Evolutionary conservation across 2,888 invertebrate species (phyloP), one percentile per base, ranked within the genome.

Genomic region (Coleophora deauratella): DNA sequence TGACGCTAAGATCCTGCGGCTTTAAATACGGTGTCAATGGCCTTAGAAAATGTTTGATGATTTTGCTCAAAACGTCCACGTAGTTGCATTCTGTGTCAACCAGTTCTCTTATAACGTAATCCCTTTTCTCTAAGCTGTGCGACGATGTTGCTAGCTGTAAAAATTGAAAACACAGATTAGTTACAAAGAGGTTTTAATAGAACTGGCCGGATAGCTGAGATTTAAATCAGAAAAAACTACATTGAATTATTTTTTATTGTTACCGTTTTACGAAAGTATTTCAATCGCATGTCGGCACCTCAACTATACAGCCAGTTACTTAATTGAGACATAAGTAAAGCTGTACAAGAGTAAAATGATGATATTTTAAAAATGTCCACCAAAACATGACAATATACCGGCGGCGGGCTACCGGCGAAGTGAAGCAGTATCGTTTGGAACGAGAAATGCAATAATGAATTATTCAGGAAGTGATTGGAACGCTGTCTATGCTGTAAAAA

Each of bases 61-160:
- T 88, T 80, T 95, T 97, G 62, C 90, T 90, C 40, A 99, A 87
- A 9, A 98, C 98, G 63, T 97, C 96, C 37, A 98, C 92, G 71
- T 99, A 99, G 77, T 99, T 99, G 61, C 92, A 92, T 78, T 99
- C 99, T 0, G 99, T 99, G 72, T 98, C 98, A 32, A 98, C 90
- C 41, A 99, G 86, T 74, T 99, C 99, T 50, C 93, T 90, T 62
- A 96, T 94, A 36, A 95, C 95, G 70, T 96, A 96, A 74, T 98
- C 98, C 45, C 98, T 88, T 73, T 97, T 98, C 73, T 96, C 97
- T 54, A 90, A 75, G 57, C 88, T 89, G 55, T 88, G 88, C 52
- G 88, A 85, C 44, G 87, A 81, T 45, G 84, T 75, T 46, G 86
- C 84, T 59, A 86, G 67, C 86, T 87, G 72, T 33, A 71, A 72